Conservation (phyloP, 2,888 invertebrate genomes). For the Lepidocyrtinus sp. region DNA sequence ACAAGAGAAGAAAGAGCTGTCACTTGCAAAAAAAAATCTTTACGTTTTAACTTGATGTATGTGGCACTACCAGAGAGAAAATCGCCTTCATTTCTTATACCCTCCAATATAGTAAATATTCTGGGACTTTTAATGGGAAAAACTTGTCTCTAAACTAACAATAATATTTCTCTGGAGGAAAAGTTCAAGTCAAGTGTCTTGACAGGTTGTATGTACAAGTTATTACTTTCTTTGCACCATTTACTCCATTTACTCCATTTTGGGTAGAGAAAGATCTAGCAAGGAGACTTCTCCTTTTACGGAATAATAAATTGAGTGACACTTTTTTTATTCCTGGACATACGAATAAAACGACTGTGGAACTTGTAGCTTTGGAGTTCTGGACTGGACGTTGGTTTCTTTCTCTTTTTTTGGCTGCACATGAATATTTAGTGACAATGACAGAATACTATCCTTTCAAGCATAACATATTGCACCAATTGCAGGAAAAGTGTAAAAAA, state of each 20-base stretch:
- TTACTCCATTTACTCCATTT: conserved; percentile 21
- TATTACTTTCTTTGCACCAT: conserved; percentile 60
- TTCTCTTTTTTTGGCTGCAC: neutral
- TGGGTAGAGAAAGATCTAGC: neutral
- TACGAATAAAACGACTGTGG: conserved; percentile 22
- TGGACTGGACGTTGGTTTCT: too few species aligned
- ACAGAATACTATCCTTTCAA: too few species aligned
- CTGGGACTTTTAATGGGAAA: conserved; percentile 51
- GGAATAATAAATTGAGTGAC: conserved; percentile 33
- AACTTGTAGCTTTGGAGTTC: too few species aligned
- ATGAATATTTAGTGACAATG: neutral
- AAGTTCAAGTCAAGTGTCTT: conserved; percentile 24
- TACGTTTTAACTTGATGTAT: conserved; percentile 38
- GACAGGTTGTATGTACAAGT: conserved; percentile 25
- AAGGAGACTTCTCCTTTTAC: neutral
- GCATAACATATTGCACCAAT: too few species aligned
- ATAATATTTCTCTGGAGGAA: conserved; percentile 43
- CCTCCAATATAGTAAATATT: conserved; percentile 25
- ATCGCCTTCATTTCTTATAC: conserved; percentile 8
- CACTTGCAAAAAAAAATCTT: conserved; percentile 56
- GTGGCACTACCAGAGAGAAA: neutral
- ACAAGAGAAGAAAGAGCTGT: conserved; percentile 40
- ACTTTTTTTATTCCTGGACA: conserved; percentile 8
- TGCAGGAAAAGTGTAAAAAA: too few species aligned
- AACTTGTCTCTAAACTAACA: conserved; percentile 51